These are phyloP conservation scores for Apodemus agrarius DNA, from an alignment of 2,797 vertebrate species.

Conservation along the genomic window DNA sequence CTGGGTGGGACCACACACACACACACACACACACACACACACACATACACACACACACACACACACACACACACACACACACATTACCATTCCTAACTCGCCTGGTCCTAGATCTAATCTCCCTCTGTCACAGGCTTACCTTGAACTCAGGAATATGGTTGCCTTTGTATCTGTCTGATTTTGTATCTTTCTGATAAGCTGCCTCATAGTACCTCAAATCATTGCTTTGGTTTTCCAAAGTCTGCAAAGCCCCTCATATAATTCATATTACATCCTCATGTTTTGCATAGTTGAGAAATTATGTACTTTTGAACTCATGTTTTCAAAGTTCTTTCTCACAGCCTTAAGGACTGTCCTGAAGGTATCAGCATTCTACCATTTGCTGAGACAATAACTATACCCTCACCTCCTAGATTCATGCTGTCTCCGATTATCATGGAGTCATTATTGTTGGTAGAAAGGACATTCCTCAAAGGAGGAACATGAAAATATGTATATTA, in stretches of 20 bases:
- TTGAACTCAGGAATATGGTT: not conserved
- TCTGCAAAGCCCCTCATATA: not conserved
- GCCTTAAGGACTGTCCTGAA: not conserved
- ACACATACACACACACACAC: too few species aligned
- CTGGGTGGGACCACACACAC: too few species aligned
- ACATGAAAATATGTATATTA: not conserved
- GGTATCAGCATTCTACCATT: not conserved
- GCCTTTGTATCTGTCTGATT: not conserved
- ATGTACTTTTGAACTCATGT: not conserved
- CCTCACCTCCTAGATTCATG: not conserved
- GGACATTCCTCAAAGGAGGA: not conserved
- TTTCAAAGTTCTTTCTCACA: not conserved
- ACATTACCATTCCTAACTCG: not conserved
- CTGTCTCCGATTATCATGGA: not conserved
- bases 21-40: too few species aligned
- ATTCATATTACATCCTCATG: not conserved
- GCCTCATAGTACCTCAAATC: not conserved
- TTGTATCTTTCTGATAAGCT: not conserved
- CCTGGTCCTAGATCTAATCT: not conserved
- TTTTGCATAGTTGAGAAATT: not conserved
- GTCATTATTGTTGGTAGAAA: not conserved
- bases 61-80: too few species aligned
- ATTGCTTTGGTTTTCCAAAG: not conserved
- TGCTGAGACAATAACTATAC: not conserved
- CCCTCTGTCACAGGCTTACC: not conserved